Evolutionary conservation across 2,113 vertebrate genomes (phyloP).

Genomic region (Haplochromis burtoni): DNA sequence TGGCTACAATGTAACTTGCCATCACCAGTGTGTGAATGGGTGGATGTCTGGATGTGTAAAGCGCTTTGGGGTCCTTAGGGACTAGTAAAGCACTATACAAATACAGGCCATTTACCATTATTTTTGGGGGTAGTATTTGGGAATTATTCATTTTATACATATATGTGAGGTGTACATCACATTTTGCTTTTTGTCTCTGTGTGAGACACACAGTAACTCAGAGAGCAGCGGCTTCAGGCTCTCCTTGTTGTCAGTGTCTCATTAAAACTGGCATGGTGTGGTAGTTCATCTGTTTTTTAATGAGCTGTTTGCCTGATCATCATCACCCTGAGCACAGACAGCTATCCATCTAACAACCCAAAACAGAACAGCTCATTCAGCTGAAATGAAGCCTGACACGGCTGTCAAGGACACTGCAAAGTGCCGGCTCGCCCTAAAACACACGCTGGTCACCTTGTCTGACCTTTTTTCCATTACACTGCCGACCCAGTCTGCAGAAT

Average conservation of each 20-base stretch:
- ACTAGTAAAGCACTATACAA: background rate
- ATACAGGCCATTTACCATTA: background rate
- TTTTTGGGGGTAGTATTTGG: background rate
- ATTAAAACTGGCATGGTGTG: background rate
- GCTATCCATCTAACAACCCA: background rate
- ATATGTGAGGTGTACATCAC: background rate
- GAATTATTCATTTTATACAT: background rate
- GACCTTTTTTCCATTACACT: background rate
- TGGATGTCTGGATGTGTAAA: accelerated
- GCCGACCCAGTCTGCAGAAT: background rate
- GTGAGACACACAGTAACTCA: background rate
- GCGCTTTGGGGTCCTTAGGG: background rate
- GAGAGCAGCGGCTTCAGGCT: background rate
- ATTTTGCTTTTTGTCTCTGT: background rate
- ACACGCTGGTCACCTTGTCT: background rate
- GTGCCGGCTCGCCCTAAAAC: background rate
- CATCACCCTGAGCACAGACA: background rate
- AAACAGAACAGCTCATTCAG: conserved; percentile 11
- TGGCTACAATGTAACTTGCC: background rate
- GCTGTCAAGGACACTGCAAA: background rate
- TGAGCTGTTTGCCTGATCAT: background rate
- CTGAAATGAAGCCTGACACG: background rate
- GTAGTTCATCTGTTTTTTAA: background rate
- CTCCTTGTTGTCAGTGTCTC: background rate
- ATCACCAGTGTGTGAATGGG: background rate